Evolutionary conservation across 2,113 vertebrate species (phyloP).

Genomic region (Emydura subglobosa): DNA sequence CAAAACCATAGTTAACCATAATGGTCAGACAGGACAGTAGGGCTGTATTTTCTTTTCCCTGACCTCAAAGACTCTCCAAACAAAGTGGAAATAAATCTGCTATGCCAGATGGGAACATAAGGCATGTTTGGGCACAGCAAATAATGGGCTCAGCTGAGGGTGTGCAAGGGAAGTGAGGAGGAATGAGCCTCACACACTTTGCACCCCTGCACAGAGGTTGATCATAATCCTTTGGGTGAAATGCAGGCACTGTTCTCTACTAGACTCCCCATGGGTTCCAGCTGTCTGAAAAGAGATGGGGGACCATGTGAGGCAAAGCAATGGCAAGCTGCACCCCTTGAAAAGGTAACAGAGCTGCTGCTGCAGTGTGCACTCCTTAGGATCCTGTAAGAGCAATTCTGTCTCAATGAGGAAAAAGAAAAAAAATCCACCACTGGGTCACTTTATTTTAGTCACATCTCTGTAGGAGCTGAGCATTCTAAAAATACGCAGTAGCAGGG

Average conservation of each 20-base stretch:
- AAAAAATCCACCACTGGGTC: not conserved
- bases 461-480: not conserved
- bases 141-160: not conserved
- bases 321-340: not conserved
- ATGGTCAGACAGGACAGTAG: not conserved
- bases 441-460: not conserved
- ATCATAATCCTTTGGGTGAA: not conserved
- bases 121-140: not conserved
- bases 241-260: not conserved
- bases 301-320: not conserved
- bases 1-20: not conserved
- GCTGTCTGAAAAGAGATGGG: fast-evolving
- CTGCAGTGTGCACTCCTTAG: not conserved
- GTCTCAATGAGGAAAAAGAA: not conserved
- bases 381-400: not conserved
- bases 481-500: not conserved
- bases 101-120: not conserved
- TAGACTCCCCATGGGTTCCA: not conserved
- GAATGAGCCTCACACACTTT: not conserved
- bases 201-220: not conserved
- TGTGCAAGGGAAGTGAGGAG: not conserved
- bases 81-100: not conserved
- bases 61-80: not conserved
- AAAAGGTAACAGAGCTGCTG: fast-evolving
- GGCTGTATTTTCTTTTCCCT: not conserved